Conservation (phyloP, 2,797 vertebrate genomes). For the Alosa sapidissima region DNA sequence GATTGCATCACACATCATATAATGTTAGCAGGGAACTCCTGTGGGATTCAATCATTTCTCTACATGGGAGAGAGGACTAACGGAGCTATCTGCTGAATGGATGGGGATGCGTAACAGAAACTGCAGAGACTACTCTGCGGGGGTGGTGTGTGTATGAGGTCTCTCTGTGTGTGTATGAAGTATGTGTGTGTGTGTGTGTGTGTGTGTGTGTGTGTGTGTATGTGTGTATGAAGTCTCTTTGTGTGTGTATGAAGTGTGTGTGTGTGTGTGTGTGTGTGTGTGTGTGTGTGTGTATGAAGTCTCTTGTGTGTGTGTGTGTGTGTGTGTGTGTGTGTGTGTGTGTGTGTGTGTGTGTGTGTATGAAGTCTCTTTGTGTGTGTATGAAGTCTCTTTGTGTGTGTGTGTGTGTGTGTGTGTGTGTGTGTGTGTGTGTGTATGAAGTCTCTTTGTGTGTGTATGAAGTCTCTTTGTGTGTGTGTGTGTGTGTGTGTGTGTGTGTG, state of each 20-base stretch:
- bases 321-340: neutral
- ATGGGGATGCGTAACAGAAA: conserved; percentile 55
- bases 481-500: neutral
- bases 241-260: neutral
- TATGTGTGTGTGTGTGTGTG: neutral
- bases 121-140: neutral
- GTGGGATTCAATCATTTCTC: conserved; percentile 61
- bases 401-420: neutral
- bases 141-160: neutral
- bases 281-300: neutral
- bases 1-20: conserved; percentile 70
- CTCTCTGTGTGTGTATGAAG: neutral
- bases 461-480: neutral
- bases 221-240: neutral
- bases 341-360: neutral
- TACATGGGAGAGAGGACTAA: conserved; percentile 41
- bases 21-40: conserved; percentile 58
- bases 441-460: neutral
- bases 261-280: neutral
- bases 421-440: neutral
- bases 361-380: neutral
- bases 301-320: neutral
- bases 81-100: conserved; percentile 51
- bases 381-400: neutral
- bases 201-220: neutral